Evolutionary conservation across 2,888 invertebrate species (phyloP), one percentile per base, ranked within the genome.

Genomic region (Synergus laeviventris): DNA sequence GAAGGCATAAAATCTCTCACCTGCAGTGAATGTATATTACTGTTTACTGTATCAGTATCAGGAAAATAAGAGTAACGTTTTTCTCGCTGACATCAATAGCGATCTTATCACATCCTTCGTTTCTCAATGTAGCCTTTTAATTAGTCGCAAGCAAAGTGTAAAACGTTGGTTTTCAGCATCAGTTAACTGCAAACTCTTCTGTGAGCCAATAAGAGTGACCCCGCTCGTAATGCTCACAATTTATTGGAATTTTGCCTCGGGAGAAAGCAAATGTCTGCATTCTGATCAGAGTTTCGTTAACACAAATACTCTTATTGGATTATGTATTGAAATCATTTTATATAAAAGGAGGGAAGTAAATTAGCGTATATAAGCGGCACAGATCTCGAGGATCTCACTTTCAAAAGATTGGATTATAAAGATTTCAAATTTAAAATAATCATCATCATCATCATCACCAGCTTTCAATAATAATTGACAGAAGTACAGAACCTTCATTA

Each of bases 1-100:
- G 62, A 74, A 74, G n/a, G 54, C 75, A 18, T 39, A 66, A 64
- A 66, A 66, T 56, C 54, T 75, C 59, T 66, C 74, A 73, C 76
- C 64, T 76, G 74, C 56, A 59, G 74, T n/a, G 59, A 74, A 2
- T 21, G 61, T 54, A 70, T 73, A 70, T 73, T 74, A 73, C 73
- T 62, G 77, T 77, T 31, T 31, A 31, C 31, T 31, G 59, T 70
- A 75, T 70, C 70, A 60, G 75, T 73, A 38, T 38, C 31, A 18
- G 8, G 38, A 61, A 61, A 61, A 31, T 31, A 31, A 61, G 38
- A 36, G 31, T 16, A 11, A 36, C 8, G 5, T 38, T 62, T 62
- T 18, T 62, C 18, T 11, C 24, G 8, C 11, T 38, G 3, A 5
- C 59, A 14, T 59, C 24, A 59, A 59, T 59, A 59, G 12, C 59